A percentile compares a stretch with the other conserved stretches of the same genome.
phyloP scores from a whole-genome alignment of 2,888 invertebrate species.

The Melitaea athalia region DNA sequence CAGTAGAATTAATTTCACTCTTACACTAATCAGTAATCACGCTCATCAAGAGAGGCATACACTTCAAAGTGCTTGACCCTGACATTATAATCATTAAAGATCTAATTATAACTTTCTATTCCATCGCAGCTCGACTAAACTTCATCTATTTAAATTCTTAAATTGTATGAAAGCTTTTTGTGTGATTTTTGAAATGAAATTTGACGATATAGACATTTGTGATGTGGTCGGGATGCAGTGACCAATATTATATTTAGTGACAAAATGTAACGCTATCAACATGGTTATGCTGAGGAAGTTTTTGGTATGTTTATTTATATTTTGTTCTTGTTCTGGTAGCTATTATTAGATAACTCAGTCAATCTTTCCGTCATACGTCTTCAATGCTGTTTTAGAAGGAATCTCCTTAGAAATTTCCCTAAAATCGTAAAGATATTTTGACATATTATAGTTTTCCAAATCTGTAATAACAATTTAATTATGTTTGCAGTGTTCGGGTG shows the following conservation, averaged over 20 bases:
- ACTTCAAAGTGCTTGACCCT: conserved; percentile 45
- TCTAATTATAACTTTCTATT: conserved; percentile 3
- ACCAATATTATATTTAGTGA: conserved; percentile 12
- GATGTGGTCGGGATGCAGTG: conserved; percentile 17
- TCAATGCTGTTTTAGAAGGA: too few species aligned
- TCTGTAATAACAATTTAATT: not conserved
- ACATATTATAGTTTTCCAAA: not conserved
- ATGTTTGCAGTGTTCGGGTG: conserved; percentile 62
- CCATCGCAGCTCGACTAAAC: not conserved
- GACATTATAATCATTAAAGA: conserved; percentile 9
- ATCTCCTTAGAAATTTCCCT: not conserved
- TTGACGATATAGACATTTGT: not conserved
- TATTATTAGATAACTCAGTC: too few species aligned
- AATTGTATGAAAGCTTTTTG: not conserved
- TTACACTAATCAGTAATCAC: not conserved
- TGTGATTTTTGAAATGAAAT: not conserved
- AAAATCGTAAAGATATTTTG: not conserved
- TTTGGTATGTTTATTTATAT: conserved; percentile 57
- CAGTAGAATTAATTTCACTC: not conserved
- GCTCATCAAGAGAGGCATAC: not conserved
- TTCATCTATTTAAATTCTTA: not conserved
- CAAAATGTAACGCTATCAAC: conserved; percentile 57
- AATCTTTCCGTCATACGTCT: too few species aligned
- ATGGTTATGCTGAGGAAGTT: conserved; percentile 73
- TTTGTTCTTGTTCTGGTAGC: not conserved